Percentiles rank a stretch among this genome's conserved stretches.
Conservation (phyloP, 2,888 invertebrate genomes). For the Orchestes rusci region DNA sequence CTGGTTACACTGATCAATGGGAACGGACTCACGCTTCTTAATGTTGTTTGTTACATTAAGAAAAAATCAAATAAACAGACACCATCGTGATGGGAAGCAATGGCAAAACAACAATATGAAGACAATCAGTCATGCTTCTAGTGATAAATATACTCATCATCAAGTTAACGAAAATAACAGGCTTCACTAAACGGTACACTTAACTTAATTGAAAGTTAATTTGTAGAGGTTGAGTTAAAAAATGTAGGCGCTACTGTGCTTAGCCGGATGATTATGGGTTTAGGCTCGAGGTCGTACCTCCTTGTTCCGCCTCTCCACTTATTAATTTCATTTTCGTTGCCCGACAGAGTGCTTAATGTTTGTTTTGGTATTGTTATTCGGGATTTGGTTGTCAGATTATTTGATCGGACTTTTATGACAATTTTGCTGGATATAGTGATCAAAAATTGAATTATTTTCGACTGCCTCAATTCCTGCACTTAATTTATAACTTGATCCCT, state of each 20-base stretch:
- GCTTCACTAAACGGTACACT: slow-evolving; percentile 25
- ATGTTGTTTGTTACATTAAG: no score
- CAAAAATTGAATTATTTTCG: neutral
- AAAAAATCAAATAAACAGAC: no score
- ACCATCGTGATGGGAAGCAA: no score
- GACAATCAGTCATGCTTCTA: no score
- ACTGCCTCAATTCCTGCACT: no score
- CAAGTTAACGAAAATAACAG: slow-evolving; percentile 24
- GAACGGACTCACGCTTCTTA: no score
- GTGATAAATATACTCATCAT: slow-evolving; percentile 25
- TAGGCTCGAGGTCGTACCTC: slow-evolving; percentile 23
- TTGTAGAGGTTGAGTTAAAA: slow-evolving; percentile 22
- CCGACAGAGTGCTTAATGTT: slow-evolving; percentile 12
- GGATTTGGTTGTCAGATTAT: no score
- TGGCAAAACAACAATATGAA: no score
- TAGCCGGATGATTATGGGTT: slow-evolving; percentile 25
- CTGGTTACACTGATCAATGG: no score
- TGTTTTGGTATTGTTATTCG: neutral
- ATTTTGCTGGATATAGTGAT: no score
- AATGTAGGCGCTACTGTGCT: slow-evolving; percentile 26
- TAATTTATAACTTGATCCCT: no score
- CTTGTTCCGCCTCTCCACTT: slow-evolving; percentile 24
- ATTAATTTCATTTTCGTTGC: slow-evolving; percentile 25
- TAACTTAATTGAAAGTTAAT: slow-evolving; percentile 27
- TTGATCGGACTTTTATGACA: no score